phyloP scores from a whole-genome alignment of 2,113 vertebrate species.

The Cynocephalus volans region DNA sequence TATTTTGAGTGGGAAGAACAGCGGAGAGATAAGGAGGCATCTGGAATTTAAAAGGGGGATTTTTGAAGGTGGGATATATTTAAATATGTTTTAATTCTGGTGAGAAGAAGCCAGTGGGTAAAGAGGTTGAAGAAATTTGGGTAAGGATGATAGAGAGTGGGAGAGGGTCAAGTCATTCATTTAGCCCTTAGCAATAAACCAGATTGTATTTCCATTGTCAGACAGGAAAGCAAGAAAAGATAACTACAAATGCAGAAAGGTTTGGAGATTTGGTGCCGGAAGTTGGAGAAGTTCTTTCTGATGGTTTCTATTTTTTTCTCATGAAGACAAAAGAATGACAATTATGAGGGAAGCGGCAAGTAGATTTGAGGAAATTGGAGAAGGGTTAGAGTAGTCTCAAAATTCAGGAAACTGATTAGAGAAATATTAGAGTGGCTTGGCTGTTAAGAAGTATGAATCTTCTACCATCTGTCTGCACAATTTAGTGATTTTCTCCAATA shows the following conservation, averaged over 20 bases:
- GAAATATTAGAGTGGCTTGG: constrained; percentile 22
- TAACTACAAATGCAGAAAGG: neutral
- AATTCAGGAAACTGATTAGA: constrained; percentile 14
- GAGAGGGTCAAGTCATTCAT: neutral
- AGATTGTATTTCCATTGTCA: neutral
- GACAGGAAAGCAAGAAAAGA: neutral
- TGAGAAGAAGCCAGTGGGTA: neutral
- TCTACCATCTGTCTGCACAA: neutral
- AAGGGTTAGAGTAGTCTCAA: neutral
- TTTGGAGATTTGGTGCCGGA: neutral
- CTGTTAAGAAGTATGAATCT: constrained; percentile 29
- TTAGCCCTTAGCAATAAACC: neutral
- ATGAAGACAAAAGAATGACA: neutral
- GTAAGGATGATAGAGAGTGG: neutral
- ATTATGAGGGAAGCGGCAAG: neutral
- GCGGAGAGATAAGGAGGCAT: neutral
- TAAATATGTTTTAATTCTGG: constrained; percentile 47
- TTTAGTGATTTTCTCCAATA: neutral
- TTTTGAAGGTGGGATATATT: neutral
- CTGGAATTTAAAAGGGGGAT: constrained; percentile 10
- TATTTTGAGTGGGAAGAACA: neutral
- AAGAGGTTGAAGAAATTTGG: neutral
- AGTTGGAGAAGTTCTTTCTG: constrained; percentile 21
- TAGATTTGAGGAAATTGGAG: neutral
- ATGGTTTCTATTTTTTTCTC: constrained; percentile 13